Evolutionary conservation across 1,140 invertebrate species (phyloP).

Genomic region (Potamilus streckersoni): DNA sequence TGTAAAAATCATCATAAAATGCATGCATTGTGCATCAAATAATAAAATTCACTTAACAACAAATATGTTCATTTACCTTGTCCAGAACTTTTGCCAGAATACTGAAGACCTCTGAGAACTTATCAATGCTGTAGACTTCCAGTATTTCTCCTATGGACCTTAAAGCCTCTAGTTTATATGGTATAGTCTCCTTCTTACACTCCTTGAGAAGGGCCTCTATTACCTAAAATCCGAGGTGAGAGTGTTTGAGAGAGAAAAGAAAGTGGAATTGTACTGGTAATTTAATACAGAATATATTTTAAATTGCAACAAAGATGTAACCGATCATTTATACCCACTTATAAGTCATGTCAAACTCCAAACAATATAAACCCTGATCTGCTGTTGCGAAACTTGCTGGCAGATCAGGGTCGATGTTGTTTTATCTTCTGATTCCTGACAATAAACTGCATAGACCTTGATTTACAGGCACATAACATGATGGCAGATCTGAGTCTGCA

Average conservation of each 20-base stretch:
- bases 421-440: too few relatives aligned
- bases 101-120: slow-evolving; percentile 83
- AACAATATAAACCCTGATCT: too few relatives aligned
- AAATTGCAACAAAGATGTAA: too few relatives aligned
- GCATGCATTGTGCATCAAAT: background rate
- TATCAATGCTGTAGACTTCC: slow-evolving; percentile 78
- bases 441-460: too few relatives aligned
- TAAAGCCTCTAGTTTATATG: slow-evolving; percentile 82
- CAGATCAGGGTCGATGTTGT: too few relatives aligned
- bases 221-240: slow-evolving; percentile 64
- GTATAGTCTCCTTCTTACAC: slow-evolving; percentile 81
- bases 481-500: too few relatives aligned
- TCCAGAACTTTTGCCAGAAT: slow-evolving; percentile 54
- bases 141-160: slow-evolving; percentile 80
- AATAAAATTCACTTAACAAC: background rate
- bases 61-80: slow-evolving; percentile 34
- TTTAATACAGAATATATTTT: too few relatives aligned
- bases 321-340: too few relatives aligned
- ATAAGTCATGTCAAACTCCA: too few relatives aligned
- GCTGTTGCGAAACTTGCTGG: too few relatives aligned
- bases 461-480: too few relatives aligned
- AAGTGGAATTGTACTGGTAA: background rate
- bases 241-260: background rate
- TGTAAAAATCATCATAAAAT: background rate
- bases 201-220: slow-evolving; percentile 81